Conservation (phyloP, 2,888 invertebrate species). For the Bombyx huttoni region DNA sequence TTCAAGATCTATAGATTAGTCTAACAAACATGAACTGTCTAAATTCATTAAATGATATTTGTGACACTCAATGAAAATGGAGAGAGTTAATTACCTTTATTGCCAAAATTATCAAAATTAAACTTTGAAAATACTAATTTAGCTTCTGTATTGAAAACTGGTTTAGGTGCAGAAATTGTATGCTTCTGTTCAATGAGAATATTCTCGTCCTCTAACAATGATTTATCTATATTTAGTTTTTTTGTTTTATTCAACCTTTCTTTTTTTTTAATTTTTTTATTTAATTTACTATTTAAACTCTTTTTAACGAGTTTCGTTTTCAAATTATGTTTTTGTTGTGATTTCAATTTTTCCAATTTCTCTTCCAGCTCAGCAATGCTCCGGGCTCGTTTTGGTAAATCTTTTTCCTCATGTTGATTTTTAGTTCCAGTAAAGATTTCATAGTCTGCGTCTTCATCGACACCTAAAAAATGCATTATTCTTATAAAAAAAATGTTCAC, state of each 20-base stretch:
- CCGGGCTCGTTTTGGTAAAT: conserved; percentile 62
- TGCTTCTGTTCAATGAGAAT: conserved; percentile 32
- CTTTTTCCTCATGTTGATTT: conserved; percentile 28
- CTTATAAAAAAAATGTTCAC: too few species aligned
- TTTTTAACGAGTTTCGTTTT: conserved; percentile 79
- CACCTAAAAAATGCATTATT: conserved; percentile 27
- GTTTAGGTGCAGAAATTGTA: conserved; percentile 67
- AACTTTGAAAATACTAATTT: conserved; percentile 94
- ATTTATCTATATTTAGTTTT: conserved; percentile 26
- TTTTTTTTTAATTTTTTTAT: conserved; percentile 76
- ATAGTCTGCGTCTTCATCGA: conserved; percentile 45
- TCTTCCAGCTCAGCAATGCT: conserved; percentile 77
- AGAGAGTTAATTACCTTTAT: conserved; percentile 52
- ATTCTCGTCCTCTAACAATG: conserved; percentile 15
- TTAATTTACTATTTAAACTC: conserved; percentile 76
- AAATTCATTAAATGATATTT: too few species aligned
- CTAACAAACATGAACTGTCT: too few species aligned
- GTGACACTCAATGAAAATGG: too few species aligned
- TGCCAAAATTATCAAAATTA: conserved; percentile 84
- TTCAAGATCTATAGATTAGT: too few species aligned
- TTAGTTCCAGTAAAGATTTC: conserved; percentile 36
- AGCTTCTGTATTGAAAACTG: conserved; percentile 87
- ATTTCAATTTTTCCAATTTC: conserved; percentile 74
- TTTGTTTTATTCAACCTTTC: conserved; percentile 53
- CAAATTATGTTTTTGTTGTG: conserved; percentile 73